Base-by-base conservation (phyloP, 2,113 vertebrate species). In the Lontra canadensis region DNA sequence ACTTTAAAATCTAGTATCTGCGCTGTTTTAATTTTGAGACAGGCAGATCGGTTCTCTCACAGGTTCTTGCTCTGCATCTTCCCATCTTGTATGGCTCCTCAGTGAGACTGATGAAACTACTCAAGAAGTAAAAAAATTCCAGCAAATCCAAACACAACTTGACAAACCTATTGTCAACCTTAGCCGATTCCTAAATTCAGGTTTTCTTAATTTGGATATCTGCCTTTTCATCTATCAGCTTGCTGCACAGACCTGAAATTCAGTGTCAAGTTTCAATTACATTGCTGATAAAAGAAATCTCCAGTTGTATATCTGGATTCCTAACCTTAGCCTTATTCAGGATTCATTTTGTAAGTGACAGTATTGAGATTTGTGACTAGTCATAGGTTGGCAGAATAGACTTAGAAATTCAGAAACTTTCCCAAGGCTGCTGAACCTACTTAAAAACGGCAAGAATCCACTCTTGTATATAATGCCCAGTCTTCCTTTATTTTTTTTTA, bases 321-420 rank as follows among this genome's bases (percentile, higher is more conserved):
- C n/a, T 71, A 95, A 71, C 2, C 18, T 85, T 84, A 94, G 12
- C 25, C 34, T 42, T 73, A 71, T 36, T 69, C 85, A 25, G 25
- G 14, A 90, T 76, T 92, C 1, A 7, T 76, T 94, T 76, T 63
- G 10, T 92, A 67, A 69, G 20, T 93, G 42, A n/a, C 12, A 69
- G 10, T n/a, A 55, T 11, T 61, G 44, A 90, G n/a, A 57, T 67
- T 15, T 21, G 4, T 92, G 59, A 82, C 7, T 42, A 47, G 1
- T n/a, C 17, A 73, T 31, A 61, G 26, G 34, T 78, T 94, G 90
- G 74, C 10, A 79, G 44, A 71, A 88, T n/a, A 82, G 17, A 90
- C 17, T 83, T 80, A 88, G 71, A 81, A 90, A 95, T 55, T 69
- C 55, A 94, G 52, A 92, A 31, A 42, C 10, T 93, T 71, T 85